Base-by-base conservation (phyloP, 64 coral and sea anemone genomes). In the Montipora cactus region DNA sequence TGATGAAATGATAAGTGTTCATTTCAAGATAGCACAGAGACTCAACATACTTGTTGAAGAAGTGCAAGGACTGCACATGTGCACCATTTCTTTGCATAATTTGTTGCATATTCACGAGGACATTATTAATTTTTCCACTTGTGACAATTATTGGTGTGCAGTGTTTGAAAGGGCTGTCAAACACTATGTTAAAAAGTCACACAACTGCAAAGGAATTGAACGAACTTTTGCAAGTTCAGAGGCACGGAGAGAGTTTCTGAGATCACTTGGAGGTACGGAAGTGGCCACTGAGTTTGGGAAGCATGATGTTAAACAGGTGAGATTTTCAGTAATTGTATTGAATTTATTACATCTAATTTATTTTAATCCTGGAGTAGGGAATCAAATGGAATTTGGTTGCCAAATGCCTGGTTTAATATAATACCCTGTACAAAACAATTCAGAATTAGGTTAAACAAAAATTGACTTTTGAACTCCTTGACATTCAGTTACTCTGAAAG, bases 181-280 rank as follows among this genome's bases (percentile, higher is more conserved):
- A 78, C 22, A 93, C 4, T 93, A 93, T 21, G 67, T 88, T 44
- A 93, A 93, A 80, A 93, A 81, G 75, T 88, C 92, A 88, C 92
- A 93, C 77, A 93, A 93, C 84, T 88, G 92, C 46, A 93, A 93
- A 93, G 84, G 84, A 13, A 93, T 88, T 94, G 78, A 94, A 89
- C 61, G 48, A 12, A 94, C 92, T 53, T 94, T 94, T 94, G 92
- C 92, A 44, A 18, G 53, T 47, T 88, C 84, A 89, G 87, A 94
- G 61, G 44, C 82, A 87, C 51, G 21, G 44, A 77, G 91, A 87
- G 91, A 87, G 44, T 83, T 58, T 67, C 55, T 92, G 25, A 95
- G 92, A 67, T 84, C 91, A 14, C 57, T 78, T 78, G 53, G 45
- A 47, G 16, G 44, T 49, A 84, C 5, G 9, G 37, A 69, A 69